Evolutionary conservation across 2,797 vertebrate genomes (phyloP), one percentile per base, ranked within the genome.

Genomic region (Limosa lapponica): DNA sequence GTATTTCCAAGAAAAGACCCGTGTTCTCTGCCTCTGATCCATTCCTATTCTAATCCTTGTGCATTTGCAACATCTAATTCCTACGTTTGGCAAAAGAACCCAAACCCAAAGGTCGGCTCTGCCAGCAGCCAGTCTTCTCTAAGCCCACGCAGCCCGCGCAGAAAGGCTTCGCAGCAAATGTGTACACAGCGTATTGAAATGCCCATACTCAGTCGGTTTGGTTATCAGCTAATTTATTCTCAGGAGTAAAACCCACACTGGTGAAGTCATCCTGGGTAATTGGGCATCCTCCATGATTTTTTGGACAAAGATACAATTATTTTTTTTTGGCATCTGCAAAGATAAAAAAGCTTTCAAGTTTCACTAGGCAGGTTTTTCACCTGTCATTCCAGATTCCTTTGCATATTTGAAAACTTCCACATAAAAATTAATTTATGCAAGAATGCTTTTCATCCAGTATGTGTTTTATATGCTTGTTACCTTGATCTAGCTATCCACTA

Each of bases 201-300:
- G 66, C 79, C 75, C 43, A 3, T 12, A 25, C 27, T 0, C 3
- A 16, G 17, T 7, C 64, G 88, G 49, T 79, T 49, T 78, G 62
- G 23, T 55, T 93, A 62, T 49, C 87, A 82, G 65, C 37, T 90
- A 23, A 49, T 91, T 93, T 70, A 72, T 79, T 75, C 85, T 75
- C 82, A 62, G 69, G 89, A 65, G 80, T 32, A 65, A 91, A 91
- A n/a, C 69, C 82, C 65, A 82, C 85, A 16, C 24, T 88, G 70
- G 6, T 91, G 82, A 91, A 93, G 55, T 79, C 87, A 91, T 51
- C 51, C 46, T 70, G 73, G 20, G 65, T 51, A 94, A 61, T 20
- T 66, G 49, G 54, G 62, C 37, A 65, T 65, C 64, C 37, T 43
- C 37, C 59, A 19, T 36, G 13, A n/a, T 19, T 44, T 23, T 25